A percentile compares a stretch with the other conserved stretches of the same genome.
Conservation (phyloP, 2,888 invertebrate genomes). For the Archaeoteleia sp. region DNA sequence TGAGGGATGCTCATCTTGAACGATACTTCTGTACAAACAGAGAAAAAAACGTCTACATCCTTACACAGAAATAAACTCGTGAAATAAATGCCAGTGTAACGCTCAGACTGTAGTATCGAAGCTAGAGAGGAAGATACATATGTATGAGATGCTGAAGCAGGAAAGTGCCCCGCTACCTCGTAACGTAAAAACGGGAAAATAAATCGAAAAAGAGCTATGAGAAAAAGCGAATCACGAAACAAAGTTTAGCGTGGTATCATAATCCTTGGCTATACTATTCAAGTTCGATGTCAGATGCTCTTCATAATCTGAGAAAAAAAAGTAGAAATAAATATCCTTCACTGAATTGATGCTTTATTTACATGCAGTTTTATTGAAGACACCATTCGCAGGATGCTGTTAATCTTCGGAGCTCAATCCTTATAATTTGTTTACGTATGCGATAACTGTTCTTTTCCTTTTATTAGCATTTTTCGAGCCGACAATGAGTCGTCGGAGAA, state of each 20-base stretch:
- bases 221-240: conserved; percentile 17
- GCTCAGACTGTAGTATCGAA: conserved; percentile 13
- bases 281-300: conserved; percentile 3
- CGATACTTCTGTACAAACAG: conserved; percentile 9
- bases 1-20: not conserved
- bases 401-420: not conserved
- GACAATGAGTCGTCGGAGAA: conserved; percentile 12
- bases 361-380: not conserved
- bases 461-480: conserved; percentile 2
- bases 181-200: not conserved
- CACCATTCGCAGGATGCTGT: not conserved
- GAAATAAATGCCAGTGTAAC: conserved; percentile 28
- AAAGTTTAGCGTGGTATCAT: conserved; percentile 17
- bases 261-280: conserved; percentile 12
- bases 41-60: conserved; percentile 12
- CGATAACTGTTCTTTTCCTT: conserved; percentile 21
- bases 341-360: not conserved
- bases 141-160: conserved; percentile 17
- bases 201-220: conserved; percentile 22
- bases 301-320: not conserved
- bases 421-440: conserved; percentile 11
- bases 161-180: conserved; percentile 12
- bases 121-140: conserved; percentile 15
- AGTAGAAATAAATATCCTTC: not conserved
- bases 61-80: conserved; percentile 24